Percentiles rank a stretch among this genome's conserved stretches.
These are phyloP conservation scores for Acyrthosiphon pisum DNA, from an alignment of 1,140 invertebrate species.

Conservation along the genomic window DNA sequence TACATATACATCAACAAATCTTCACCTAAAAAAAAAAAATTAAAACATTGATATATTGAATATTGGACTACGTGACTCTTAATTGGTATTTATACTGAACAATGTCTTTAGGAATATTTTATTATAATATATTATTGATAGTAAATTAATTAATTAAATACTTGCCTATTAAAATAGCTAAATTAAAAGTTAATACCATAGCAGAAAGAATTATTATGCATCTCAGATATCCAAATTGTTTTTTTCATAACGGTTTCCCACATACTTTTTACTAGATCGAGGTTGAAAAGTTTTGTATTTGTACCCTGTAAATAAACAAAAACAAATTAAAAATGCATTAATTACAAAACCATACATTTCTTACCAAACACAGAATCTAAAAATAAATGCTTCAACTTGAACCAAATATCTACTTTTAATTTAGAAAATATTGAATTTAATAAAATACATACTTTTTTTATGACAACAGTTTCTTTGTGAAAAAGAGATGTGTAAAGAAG, in stretches of 20 bases:
- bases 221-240: not conserved
- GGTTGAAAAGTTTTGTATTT: conserved; percentile 9
- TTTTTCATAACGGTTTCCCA: not conserved
- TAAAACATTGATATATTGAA: conserved; percentile 63
- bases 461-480: conserved; percentile 46
- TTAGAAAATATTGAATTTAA: not conserved
- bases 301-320: not conserved
- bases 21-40: conserved; percentile 67
- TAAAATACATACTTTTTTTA: conserved; percentile 33
- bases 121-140: not conserved
- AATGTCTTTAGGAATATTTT: not conserved
- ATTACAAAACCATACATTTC: not conserved
- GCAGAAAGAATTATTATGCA: not conserved
- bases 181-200: not conserved
- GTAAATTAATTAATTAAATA: not conserved
- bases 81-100: not conserved
- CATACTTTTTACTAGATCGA: not conserved
- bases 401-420: not conserved
- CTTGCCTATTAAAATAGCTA: not conserved
- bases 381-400: not conserved
- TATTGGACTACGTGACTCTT: too few species aligned
- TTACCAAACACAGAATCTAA: not conserved
- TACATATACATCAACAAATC: conserved; percentile 70
- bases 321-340: not conserved
- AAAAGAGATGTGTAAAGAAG: conserved; percentile 38